phyloP scores from a whole-genome alignment of 2,888 invertebrate species.

The Sphaeridia pumilis region DNA sequence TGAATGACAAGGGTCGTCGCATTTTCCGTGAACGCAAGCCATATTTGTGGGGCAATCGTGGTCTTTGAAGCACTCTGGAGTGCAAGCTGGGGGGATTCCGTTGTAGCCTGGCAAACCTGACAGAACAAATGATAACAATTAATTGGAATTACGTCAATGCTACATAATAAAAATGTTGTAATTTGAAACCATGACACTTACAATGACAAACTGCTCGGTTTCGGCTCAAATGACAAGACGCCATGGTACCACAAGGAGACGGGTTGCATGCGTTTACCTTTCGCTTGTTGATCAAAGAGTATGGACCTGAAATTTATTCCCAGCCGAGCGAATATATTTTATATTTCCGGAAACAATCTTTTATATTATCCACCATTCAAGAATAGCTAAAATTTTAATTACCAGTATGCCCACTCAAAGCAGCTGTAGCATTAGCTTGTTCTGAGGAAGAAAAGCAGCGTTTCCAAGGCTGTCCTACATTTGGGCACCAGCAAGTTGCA shows the following conservation, averaged over 20 bases:
- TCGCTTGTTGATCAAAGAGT: slow-evolving; percentile 33
- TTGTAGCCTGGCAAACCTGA: slow-evolving; percentile 25
- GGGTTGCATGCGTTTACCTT: slow-evolving; percentile 33
- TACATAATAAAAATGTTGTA: too few relatives aligned
- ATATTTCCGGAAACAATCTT: too few relatives aligned
- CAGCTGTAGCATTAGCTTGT: slow-evolving; percentile 26
- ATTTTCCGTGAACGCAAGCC: slow-evolving; percentile 33
- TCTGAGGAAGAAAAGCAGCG: slow-evolving; percentile 32
- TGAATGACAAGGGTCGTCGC: slow-evolving; percentile 35
- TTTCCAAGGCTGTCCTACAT: slow-evolving; percentile 36
- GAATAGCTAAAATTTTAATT: slow-evolving; percentile 7
- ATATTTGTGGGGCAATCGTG: slow-evolving; percentile 34
- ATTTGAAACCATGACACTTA: neutral
- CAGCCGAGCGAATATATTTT: too few relatives aligned
- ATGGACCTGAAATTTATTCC: slow-evolving; percentile 28
- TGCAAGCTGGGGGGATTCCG: slow-evolving; percentile 35
- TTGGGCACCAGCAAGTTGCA: slow-evolving; percentile 34
- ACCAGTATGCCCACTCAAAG: slow-evolving; percentile 24
- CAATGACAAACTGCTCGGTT: slow-evolving; percentile 34
- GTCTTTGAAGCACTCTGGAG: slow-evolving; percentile 34
- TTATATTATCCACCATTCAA: too few relatives aligned
- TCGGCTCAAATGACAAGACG: slow-evolving; percentile 32
- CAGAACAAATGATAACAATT: neutral
- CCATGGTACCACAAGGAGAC: slow-evolving; percentile 35
- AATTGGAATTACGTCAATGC: too few relatives aligned